These are phyloP conservation scores for Cepaea nemoralis DNA, from an alignment of 1,140 invertebrate genomes.

Conservation along the genomic window DNA sequence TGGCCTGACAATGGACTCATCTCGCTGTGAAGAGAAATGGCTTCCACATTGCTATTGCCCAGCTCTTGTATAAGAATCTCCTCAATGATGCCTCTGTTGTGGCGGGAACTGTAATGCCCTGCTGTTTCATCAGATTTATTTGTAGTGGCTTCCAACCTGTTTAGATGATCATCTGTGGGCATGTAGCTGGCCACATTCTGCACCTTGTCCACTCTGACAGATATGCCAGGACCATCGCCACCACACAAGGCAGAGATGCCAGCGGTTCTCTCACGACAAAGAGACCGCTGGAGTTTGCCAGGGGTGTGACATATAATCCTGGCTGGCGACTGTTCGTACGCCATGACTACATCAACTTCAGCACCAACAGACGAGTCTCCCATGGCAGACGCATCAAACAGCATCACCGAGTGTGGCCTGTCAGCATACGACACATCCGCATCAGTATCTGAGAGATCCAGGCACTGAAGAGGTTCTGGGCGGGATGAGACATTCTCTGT, in stretches of 20 bases:
- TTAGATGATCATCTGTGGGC: neutral
- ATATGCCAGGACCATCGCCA: neutral
- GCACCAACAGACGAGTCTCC: conserved; percentile 1
- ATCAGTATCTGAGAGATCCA: conserved; percentile 34
- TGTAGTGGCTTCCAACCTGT: neutral
- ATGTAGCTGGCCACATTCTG: neutral
- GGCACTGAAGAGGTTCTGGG: neutral
- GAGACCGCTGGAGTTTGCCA: conserved; percentile 8
- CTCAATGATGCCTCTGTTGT: conserved; percentile 26
- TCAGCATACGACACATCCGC: neutral
- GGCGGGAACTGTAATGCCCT: neutral
- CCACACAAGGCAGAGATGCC: neutral
- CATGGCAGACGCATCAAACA: conserved; percentile 34
- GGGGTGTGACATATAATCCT: conserved; percentile 36
- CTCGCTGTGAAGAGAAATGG: conserved; percentile 27
- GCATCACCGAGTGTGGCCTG: conserved; percentile 7
- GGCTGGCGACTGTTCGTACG: conserved; percentile 16
- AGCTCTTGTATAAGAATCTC: conserved; percentile 30
- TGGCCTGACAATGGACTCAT: neutral
- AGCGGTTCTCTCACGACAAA: neutral
- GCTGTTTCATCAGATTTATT: neutral
- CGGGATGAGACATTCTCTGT: conserved; percentile 25
- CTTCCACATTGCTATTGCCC: neutral
- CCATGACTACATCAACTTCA: conserved; percentile 20
- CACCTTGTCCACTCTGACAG: conserved; percentile 6